These are phyloP conservation scores for Pterobdella sp. DNA, from an alignment of 2,888 invertebrate species.

Conservation along the genomic window DNA sequence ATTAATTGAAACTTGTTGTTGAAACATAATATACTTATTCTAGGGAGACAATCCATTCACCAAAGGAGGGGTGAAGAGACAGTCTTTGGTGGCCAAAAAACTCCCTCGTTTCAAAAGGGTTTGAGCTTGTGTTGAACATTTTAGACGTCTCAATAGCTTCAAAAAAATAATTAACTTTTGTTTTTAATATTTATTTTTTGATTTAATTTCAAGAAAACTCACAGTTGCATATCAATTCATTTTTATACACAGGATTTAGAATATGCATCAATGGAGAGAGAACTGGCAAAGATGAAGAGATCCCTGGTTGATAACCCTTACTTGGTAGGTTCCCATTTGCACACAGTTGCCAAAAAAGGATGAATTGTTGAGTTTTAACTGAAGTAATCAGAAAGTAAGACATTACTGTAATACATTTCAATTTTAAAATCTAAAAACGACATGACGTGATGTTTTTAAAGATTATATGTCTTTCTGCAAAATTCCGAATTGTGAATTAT, in stretches of 20 bases:
- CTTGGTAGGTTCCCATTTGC: constrained; percentile 31
- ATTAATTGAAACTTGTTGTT: too few relatives aligned
- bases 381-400: too few relatives aligned
- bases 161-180: background rate
- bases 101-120: constrained; percentile 34
- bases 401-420: too few relatives aligned
- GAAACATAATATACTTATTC: background rate
- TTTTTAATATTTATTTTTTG: too few relatives aligned
- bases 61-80: constrained; percentile 30
- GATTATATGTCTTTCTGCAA: too few relatives aligned
- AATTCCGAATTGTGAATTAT: too few relatives aligned
- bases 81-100: constrained; percentile 37
- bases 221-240: too few relatives aligned
- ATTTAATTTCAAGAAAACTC: too few relatives aligned
- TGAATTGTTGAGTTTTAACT: too few relatives aligned
- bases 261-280: background rate
- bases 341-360: constrained; percentile 37
- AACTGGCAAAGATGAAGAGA: background rate
- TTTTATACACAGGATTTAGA: background rate
- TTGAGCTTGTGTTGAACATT: background rate
- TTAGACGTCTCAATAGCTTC: background rate
- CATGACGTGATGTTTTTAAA: too few relatives aligned
- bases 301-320: constrained; percentile 32
- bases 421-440: too few relatives aligned
- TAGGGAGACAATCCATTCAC: constrained; percentile 17